Evolutionary conservation across 2,113 vertebrate species (phyloP), one percentile per base, ranked within the genome.

Genomic region (Gallinago undulata): DNA sequence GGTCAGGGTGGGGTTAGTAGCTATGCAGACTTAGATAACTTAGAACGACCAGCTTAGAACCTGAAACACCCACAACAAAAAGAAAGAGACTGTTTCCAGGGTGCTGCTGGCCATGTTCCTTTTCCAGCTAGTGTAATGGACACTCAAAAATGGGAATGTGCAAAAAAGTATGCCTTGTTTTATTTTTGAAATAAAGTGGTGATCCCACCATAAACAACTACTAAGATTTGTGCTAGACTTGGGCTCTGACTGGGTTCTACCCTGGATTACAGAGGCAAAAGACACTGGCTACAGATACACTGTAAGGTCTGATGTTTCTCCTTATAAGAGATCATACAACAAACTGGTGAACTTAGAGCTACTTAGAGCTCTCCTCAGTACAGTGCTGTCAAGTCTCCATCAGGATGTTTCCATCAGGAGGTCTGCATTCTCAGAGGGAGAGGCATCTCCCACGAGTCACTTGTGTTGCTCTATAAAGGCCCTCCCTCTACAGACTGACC

Each of bases 261-360:
- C 1, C 2, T 30, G 35, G 28, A 25, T 76, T 75, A 56, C 6
- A 64, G 72, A 80, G n/a, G 45, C 35, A 68, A 79, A 85, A 75
- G 76, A 62, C 33, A 53, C 21, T 19, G 67, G 27, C 14, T 62
- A 33, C 3, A 77, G 19, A 35, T 28, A 37, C 9, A 53, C 22
- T 45, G 11, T 35, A 35, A 74, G 6, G 17, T 67, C 60, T 47
- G 47, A 10, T 0, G 0, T 77, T 77, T 86, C 35, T 78, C 37
- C 22, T 53, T 55, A 60, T 13, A 7, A 47, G 19, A 1, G 10
- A 23, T n/a, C 57, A 82, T 37, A 28, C n/a, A 35, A 50, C 14
- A 51, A 48, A 24, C 18, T 45, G 50, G 15, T 39, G 63, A 77
- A 10, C 45, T 67, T 22, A 66, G 7, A 10, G 24, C 22, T 94